These are phyloP conservation scores for Pygoscelis antarcticus DNA, from an alignment of 2,113 vertebrate genomes.

Conservation along the genomic window DNA sequence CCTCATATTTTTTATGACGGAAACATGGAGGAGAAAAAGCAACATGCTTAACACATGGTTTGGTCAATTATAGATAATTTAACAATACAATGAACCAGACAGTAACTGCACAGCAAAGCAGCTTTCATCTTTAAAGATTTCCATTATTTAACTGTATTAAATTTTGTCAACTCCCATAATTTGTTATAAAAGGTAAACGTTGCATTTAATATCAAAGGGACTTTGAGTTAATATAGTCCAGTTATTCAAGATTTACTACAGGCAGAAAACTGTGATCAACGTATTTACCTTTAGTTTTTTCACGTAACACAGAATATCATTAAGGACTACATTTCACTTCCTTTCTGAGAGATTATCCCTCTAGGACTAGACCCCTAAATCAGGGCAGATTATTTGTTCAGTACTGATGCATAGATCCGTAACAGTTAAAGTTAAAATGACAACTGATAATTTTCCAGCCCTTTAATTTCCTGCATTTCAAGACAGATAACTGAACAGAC, in stretches of 20 bases:
- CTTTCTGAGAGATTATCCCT: neutral
- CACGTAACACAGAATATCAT: neutral
- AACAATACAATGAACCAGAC: neutral
- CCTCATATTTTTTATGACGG: neutral
- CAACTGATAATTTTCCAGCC: neutral
- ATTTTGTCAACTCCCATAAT: neutral
- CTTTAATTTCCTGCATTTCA: neutral
- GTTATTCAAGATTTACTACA: neutral
- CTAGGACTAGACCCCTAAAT: neutral
- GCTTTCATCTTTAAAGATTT: neutral
- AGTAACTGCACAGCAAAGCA: neutral
- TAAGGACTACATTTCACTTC: neutral
- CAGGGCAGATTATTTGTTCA: neutral
- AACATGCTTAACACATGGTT: neutral
- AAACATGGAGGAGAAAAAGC: neutral
- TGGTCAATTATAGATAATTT: accelerated
- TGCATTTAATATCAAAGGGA: neutral
- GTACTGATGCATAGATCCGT: neutral
- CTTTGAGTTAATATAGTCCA: neutral
- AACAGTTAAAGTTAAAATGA: neutral
- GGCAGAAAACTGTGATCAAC: neutral
- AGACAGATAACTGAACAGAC: neutral
- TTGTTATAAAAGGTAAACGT: neutral
- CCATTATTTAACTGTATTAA: neutral
- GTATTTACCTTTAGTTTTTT: neutral